Percentiles rank a stretch among this genome's conserved stretches.
These are phyloP conservation scores for Sitta europaea DNA, from an alignment of 2,113 vertebrate genomes.

Conservation along the genomic window DNA sequence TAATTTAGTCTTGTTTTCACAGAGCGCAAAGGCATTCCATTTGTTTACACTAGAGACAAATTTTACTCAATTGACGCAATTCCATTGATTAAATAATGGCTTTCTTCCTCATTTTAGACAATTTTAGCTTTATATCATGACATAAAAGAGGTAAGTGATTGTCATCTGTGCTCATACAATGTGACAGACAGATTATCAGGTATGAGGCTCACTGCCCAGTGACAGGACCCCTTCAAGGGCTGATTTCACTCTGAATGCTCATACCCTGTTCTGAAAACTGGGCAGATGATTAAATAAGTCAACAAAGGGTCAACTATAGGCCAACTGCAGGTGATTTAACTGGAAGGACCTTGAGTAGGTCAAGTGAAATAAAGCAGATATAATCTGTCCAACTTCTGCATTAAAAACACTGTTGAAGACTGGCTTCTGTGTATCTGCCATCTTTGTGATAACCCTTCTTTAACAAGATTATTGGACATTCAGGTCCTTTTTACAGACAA, in stretches of 20 bases:
- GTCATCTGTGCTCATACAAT: constrained; percentile 50
- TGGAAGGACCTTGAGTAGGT: not conserved
- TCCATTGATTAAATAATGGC: constrained; percentile 90
- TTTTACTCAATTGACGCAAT: constrained; percentile 85
- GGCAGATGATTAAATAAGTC: constrained; percentile 34
- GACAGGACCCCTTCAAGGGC: constrained; percentile 30
- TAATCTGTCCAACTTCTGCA: not conserved
- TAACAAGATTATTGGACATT: not conserved
- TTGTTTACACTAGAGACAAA: constrained; percentile 86
- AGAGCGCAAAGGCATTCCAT: constrained; percentile 71
- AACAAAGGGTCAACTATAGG: constrained; percentile 40
- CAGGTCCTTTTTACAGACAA: not conserved
- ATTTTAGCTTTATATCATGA: constrained; percentile 73
- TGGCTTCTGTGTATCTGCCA: not conserved
- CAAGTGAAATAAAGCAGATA: not conserved
- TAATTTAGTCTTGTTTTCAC: constrained; percentile 81
- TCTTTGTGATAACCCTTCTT: not conserved
- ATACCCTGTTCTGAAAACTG: constrained; percentile 27
- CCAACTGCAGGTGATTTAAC: constrained; percentile 38
- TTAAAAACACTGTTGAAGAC: not conserved
- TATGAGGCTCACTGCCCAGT: not conserved
- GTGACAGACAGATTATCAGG: constrained; percentile 55
- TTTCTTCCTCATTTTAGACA: constrained; percentile 84
- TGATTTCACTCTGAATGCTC: constrained; percentile 6
- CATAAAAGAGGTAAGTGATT: constrained; percentile 63